Evolutionary conservation across 2,113 vertebrate species (phyloP), one percentile per base, ranked within the genome.

Genomic region (Nycticorax nycticorax): DNA sequence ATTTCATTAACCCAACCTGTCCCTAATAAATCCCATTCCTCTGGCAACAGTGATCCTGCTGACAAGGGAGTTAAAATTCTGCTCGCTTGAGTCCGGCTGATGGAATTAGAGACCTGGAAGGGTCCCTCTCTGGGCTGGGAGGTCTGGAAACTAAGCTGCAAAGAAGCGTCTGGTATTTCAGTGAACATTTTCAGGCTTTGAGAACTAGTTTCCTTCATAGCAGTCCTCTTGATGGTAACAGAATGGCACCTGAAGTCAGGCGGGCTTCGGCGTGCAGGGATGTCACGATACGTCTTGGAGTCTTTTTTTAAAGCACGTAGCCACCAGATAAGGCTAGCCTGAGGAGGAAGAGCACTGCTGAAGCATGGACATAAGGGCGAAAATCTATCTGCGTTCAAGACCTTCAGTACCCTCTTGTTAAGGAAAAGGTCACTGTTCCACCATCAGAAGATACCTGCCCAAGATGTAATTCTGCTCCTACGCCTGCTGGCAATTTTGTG

Each of bases 191-290:
- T 43, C 14, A 6, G 10, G 26, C 20, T 43, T 59, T 43, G 39
- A 60, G 68, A 75, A 26, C 43, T 21, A 18, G 28, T 59, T 83
- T 74, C 52, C 55, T n/a, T 35, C 4, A 48, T 14, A 21, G n/a
- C 32, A 24, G 43, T 28, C 45, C 33, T 41, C 53, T 12, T n/a
- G 37, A 16, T 20, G 16, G 17, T 26, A n/a, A 23, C 3, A 7
- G 11, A 12, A 68, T 5, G 10, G 64, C 62, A 63, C 37, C 78
- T 32, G 55, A 53, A 53, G 41, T 33, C 68, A 20, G 73, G 52
- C 12, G 10, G 4, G 1, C 56, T 18, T 50, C 0, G 2, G 32
- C 1, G 3, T 13, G 8, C 17, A 55, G 56, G 35, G 68, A 12
- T 39, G 41, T 81, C 52, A 41, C 47, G 53, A 3, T 7, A 28